phyloP scores from a whole-genome alignment of 2,113 vertebrate genomes.

The Syngnathus scovelli region DNA sequence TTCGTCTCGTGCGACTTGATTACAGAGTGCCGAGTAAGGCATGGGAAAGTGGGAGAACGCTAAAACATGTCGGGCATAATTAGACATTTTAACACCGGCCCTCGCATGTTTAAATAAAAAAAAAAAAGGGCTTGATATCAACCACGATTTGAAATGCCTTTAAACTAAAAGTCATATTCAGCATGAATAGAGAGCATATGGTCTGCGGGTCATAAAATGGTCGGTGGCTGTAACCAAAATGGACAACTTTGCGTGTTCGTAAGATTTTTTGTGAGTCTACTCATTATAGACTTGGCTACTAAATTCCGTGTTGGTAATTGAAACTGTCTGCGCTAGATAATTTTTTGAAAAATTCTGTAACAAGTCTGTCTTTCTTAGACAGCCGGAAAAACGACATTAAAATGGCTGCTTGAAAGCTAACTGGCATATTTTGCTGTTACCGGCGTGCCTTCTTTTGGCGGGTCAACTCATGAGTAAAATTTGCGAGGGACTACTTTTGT shows the following conservation, averaged over 20 bases:
- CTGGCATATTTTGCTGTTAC: neutral
- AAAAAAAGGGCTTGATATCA: conserved; percentile 46
- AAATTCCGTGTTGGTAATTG: neutral
- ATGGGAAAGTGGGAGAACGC: conserved; percentile 57
- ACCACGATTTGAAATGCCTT: conserved; percentile 35
- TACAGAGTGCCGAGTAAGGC: conserved; percentile 63
- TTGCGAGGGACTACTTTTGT: no score
- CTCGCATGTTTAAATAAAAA: conserved; percentile 31
- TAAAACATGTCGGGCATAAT: conserved; percentile 46
- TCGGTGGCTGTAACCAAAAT: neutral
- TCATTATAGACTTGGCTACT: neutral
- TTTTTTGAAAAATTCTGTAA: neutral
- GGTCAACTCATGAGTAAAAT: neutral
- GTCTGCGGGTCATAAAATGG: neutral
- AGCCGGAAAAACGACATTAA: neutral
- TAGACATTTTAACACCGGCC: conserved; percentile 62
- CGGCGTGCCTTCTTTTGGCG: neutral
- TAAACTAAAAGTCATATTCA: neutral
- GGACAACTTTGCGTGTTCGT: neutral
- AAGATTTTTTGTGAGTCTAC: neutral
- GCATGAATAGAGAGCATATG: neutral
- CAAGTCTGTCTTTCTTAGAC: neutral
- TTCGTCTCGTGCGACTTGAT: conserved; percentile 56
- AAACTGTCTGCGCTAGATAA: neutral
- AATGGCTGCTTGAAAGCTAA: neutral